These are phyloP conservation scores for Nyctibius grandis DNA, from an alignment of 2,797 vertebrate genomes.

Conservation along the genomic window DNA sequence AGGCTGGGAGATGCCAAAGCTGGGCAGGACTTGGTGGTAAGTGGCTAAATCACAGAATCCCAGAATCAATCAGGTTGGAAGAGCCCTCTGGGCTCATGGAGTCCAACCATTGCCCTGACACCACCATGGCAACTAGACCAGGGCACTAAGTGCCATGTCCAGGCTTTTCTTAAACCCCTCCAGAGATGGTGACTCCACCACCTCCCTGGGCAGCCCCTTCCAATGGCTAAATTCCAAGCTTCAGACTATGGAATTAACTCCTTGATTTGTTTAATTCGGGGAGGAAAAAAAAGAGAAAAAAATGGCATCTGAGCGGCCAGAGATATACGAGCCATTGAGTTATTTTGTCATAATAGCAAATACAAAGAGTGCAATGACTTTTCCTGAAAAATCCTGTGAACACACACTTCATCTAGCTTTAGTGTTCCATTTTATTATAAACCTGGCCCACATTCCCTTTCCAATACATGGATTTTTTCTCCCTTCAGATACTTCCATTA, in stretches of 20 bases:
- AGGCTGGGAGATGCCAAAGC: background rate
- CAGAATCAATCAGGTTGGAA: no score
- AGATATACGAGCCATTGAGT: background rate
- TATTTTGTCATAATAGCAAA: background rate
- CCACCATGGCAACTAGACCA: no score
- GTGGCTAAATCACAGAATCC: no score
- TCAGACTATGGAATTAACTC: background rate
- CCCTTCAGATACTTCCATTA: background rate
- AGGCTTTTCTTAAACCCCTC: no score
- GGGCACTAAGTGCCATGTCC: no score
- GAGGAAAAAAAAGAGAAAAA: accelerated
- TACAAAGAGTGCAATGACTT: background rate
- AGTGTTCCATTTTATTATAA: background rate
- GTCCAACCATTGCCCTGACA: no score
- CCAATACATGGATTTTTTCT: background rate
- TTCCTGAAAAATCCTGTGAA: background rate
- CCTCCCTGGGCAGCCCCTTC: no score
- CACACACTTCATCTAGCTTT: background rate
- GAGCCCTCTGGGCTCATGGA: no score
- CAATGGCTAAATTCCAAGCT: no score
- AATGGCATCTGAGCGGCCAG: background rate
- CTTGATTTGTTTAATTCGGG: background rate
- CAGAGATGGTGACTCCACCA: no score
- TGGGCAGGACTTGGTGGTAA: background rate
- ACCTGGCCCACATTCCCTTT: background rate